A percentile compares a stretch with the other conserved stretches of the same genome.
Evolutionary conservation across 2,113 vertebrate species (phyloP).

Genomic region (Oreochromis aureus): DNA sequence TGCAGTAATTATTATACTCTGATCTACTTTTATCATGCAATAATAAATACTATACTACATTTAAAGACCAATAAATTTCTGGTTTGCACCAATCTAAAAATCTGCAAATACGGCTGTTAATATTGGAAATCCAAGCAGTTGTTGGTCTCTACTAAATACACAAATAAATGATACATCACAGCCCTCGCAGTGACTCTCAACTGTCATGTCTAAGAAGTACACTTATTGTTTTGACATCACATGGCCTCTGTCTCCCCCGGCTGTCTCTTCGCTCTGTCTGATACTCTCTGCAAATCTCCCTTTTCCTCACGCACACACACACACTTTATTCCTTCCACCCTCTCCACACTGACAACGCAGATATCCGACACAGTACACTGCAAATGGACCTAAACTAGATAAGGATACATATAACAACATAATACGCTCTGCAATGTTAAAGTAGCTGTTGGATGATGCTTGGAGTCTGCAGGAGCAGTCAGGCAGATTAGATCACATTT

Average conservation of each 20-base stretch:
- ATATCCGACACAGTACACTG: not conserved
- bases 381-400: not conserved
- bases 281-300: not conserved
- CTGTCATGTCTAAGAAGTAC: not conserved
- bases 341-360: not conserved
- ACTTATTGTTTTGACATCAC: conserved; percentile 1
- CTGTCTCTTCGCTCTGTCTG: not conserved
- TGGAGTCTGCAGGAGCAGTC: not conserved
- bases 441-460: not conserved
- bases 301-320: not conserved
- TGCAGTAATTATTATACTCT: not conserved
- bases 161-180: not conserved
- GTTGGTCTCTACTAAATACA: not conserved
- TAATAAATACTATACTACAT: not conserved
- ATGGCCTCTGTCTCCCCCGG: not conserved
- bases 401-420: not conserved
- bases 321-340: not conserved
- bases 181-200: not conserved
- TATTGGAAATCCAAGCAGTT: not conserved
- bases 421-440: not conserved
- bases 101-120: no score
- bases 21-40: rapidly evolving
- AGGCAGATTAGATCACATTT: not conserved
- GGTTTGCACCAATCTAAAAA: not conserved
- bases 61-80: not conserved